Evolutionary conservation across 2,797 vertebrate genomes (phyloP), one percentile per base, ranked within the genome.

Genomic region (Danio albolineatus): DNA sequence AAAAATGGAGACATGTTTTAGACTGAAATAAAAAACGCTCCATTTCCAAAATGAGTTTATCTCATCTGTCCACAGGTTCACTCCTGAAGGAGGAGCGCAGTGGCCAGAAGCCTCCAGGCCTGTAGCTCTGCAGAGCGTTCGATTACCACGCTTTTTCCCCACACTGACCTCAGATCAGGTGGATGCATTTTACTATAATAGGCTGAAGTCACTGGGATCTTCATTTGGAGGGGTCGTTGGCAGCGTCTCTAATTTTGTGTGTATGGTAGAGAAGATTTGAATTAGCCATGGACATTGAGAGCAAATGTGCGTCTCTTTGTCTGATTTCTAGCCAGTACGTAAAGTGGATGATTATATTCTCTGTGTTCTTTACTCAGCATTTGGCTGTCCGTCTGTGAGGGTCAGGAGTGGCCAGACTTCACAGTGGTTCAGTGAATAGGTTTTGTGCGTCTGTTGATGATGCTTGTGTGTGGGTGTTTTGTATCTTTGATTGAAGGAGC

Each of bases 1-100:
- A 88, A 89, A 90, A 89, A 86, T 60, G 39, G 80, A 85, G 84
- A 88, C 74, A 66, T 86, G 80, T 86, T 84, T 84, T 82, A 84
- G 85, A 83, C 38, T 73, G 65, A 85, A 86, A 85, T 76, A 73
- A 82, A 86, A 88, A 87, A 83, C 4, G 44, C 75, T 81, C 67
- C 16, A 73, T 82, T 89, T 89, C 79, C 70, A 88, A 88, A 89
- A 87, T 79, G 77, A 85, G 75, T 88, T 80, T 80, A 87, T 87
- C 90, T 91, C 84, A 85, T 86, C 85, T 85, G 83, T 82, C 81
- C 83, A 54, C 82, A 86, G 81, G 81, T 85, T 87, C 59, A 79
- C 59, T 80, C 67, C 53, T 80, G 83, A 51, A 79, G 48, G 77
- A 84, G 57, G n/a, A 70, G 17, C 56, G 81, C 78, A 16, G 64